These are phyloP conservation scores for Malacoctenus gilli DNA, from an alignment of 2,797 vertebrate species.

Conservation along the genomic window DNA sequence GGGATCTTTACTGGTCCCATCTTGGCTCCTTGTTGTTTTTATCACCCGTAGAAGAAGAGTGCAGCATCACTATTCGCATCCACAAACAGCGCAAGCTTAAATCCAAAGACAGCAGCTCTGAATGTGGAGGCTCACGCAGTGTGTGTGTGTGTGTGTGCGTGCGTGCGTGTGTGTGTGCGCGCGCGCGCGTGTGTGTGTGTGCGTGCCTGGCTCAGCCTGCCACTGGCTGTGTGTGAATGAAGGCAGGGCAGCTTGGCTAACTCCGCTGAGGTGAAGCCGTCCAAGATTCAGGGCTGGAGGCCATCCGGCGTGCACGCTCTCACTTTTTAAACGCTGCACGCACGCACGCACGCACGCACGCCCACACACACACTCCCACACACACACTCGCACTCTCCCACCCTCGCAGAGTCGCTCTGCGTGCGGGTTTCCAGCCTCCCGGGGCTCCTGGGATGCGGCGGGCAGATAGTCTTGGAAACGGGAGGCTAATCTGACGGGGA, in stretches of 20 bases:
- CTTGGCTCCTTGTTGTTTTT: no score
- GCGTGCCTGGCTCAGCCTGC: constrained; percentile 51
- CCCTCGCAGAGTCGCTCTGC: constrained; percentile 12
- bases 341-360: constrained; percentile 15
- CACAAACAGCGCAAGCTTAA: constrained; percentile 29
- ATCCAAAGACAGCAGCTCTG: constrained; percentile 44
- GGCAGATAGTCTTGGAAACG: constrained; percentile 46
- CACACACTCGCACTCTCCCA: constrained; percentile 19
- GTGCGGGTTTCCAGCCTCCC: constrained; percentile 31
- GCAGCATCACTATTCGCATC: constrained; percentile 41
- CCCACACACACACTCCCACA: constrained; percentile 19
- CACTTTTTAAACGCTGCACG: constrained; percentile 36
- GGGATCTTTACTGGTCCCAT: no score
- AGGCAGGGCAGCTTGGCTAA: constrained; percentile 51
- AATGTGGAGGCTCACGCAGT: constrained; percentile 27
- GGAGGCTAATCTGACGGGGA: constrained; percentile 30
- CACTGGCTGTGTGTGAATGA: constrained; percentile 66
- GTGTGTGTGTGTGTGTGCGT: constrained; percentile 10
- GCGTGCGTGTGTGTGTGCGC: constrained; percentile 5
- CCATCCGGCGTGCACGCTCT: constrained; percentile 37
- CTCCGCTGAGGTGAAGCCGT: constrained; percentile 48
- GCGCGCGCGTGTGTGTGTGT: constrained; percentile 47
- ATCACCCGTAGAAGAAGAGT: neutral
- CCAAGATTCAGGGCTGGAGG: constrained; percentile 55
- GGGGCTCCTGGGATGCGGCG: constrained; percentile 30